phyloP scores from a whole-genome alignment of 2,113 vertebrate species.

The Paramisgurnus dabryanus region DNA sequence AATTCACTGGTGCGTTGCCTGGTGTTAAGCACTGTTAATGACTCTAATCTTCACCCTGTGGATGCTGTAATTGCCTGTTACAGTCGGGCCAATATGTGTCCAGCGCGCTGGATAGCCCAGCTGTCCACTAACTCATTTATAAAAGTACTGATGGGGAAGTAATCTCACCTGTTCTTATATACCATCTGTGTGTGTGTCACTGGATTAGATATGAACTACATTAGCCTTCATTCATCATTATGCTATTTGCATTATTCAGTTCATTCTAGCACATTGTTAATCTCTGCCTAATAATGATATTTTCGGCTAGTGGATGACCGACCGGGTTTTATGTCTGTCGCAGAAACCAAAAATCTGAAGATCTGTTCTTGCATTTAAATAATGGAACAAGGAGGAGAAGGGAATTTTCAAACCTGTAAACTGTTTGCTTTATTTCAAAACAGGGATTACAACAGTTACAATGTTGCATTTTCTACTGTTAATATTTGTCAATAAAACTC shows the following conservation, averaged over 20 bases:
- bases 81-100: constrained; percentile 24
- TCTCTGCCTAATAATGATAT: constrained; percentile 11
- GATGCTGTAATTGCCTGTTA: constrained; percentile 48
- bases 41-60: constrained; percentile 47
- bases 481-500: too few species aligned
- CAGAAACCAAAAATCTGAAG: too few species aligned
- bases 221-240: constrained; percentile 13
- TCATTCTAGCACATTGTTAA: neutral
- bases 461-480: too few species aligned
- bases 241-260: neutral
- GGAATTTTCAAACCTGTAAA: too few species aligned
- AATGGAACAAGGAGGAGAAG: too few species aligned
- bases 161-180: neutral
- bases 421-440: too few species aligned
- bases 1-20: constrained; percentile 48
- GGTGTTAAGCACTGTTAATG: constrained; percentile 53
- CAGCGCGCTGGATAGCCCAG: constrained; percentile 19
- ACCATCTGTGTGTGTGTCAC: neutral
- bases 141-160: constrained; percentile 20
- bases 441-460: too few species aligned
- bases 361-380: too few species aligned
- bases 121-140: constrained; percentile 19
- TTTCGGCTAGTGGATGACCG: neutral
- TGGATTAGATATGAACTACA: constrained; percentile 21
- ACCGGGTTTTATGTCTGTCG: too few species aligned